These are phyloP conservation scores for Strigamia crassipes DNA, from an alignment of 2,888 invertebrate genomes.

Conservation along the genomic window DNA sequence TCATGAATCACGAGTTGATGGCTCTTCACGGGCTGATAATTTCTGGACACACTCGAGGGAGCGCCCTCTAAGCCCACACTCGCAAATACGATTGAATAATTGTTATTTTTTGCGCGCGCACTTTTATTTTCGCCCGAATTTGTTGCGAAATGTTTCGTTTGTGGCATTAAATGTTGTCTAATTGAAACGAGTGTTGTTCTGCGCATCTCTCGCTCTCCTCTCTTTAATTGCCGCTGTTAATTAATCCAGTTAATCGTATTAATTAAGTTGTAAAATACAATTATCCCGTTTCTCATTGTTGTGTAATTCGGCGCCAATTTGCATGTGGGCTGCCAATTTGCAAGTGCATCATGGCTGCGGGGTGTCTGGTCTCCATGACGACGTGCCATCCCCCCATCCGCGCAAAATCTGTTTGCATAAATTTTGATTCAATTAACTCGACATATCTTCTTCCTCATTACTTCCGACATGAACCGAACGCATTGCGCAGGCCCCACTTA, in stretches of 20 bases:
- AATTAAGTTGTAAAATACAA: slow-evolving; percentile 30
- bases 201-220: not conserved
- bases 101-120: not conserved
- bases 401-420: slow-evolving; percentile 5
- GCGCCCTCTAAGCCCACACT: not conserved
- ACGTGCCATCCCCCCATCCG: not conserved
- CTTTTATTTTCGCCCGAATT: not conserved
- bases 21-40: slow-evolving; percentile 26
- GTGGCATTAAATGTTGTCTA: too few relatives aligned
- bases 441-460: slow-evolving; percentile 10
- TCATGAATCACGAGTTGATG: slow-evolving; percentile 22
- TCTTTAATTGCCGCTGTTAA: slow-evolving; percentile 22
- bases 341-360: slow-evolving; percentile 30
- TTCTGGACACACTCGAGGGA: not conserved
- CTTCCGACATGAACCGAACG: slow-evolving; percentile 2
- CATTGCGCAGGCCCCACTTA: not conserved
- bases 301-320: slow-evolving; percentile 30
- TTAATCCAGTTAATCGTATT: slow-evolving; percentile 30
- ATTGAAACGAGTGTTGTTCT: not conserved
- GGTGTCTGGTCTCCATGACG: slow-evolving; percentile 30
- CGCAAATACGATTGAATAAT: not conserved
- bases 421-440: slow-evolving; percentile 25
- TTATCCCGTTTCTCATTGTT: slow-evolving; percentile 30
- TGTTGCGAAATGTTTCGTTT: not conserved
- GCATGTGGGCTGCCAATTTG: slow-evolving; percentile 26